Evolutionary conservation across 1,140 invertebrate species (phyloP).

Genomic region (Philotrypesis tridentata): DNA sequence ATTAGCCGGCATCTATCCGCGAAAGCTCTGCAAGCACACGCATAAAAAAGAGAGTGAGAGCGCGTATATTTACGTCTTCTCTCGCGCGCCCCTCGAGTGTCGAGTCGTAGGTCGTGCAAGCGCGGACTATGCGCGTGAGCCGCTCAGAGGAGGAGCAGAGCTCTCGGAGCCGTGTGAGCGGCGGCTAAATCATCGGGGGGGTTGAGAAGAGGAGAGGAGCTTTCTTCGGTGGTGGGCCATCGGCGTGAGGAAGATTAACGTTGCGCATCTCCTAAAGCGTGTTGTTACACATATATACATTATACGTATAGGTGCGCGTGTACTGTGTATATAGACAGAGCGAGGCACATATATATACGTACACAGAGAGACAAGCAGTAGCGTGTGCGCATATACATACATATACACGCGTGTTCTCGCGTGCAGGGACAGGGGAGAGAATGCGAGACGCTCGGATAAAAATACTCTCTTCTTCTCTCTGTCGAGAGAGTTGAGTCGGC

Average conservation of each 20-base stretch:
- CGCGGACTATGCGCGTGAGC: too few relatives aligned
- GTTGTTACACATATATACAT: conserved; percentile 52
- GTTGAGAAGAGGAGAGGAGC: not conserved
- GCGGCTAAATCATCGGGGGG: not conserved
- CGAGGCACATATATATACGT: not conserved
- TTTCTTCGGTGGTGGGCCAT: not conserved
- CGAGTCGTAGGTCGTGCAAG: too few relatives aligned
- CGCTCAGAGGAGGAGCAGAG: too few relatives aligned
- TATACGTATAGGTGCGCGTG: conserved; percentile 61
- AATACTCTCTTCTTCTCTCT: conserved; percentile 37
- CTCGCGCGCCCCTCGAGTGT: too few relatives aligned
- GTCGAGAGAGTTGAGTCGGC: not conserved
- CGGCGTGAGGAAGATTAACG: conserved; percentile 52
- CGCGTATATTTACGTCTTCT: not conserved
- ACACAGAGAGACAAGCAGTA: not conserved
- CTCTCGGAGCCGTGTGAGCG: too few relatives aligned
- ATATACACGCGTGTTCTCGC: not conserved
- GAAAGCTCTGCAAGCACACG: not conserved
- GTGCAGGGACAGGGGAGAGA: conserved; percentile 17
- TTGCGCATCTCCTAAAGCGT: conserved; percentile 53
- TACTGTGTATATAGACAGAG: conserved; percentile 48
- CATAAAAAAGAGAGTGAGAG: not conserved
- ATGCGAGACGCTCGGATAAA: conserved; percentile 47
- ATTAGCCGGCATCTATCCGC: conserved; percentile 62
- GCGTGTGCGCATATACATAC: too few relatives aligned